phyloP scores from a whole-genome alignment of 2,113 vertebrate genomes.

The Peromyscus californicus region DNA sequence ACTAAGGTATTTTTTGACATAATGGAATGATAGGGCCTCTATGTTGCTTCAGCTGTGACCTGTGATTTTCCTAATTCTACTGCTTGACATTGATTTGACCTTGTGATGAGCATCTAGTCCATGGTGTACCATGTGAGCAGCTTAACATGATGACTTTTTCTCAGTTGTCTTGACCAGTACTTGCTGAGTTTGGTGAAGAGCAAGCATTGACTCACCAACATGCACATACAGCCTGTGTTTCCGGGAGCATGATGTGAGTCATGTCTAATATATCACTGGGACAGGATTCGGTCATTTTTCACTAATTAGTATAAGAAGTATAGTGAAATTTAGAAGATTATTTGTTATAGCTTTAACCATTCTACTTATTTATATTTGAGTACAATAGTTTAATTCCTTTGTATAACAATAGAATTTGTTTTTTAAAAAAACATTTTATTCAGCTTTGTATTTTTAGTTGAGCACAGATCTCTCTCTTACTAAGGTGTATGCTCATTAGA shows the following conservation, averaged over 20 bases:
- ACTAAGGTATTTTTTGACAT: not conserved
- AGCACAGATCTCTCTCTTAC: not conserved
- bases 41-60: not conserved
- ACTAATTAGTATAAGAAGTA: not conserved
- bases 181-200: not conserved
- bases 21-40: not conserved
- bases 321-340: not conserved
- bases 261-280: not conserved
- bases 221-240: not conserved
- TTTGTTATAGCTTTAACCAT: not conserved
- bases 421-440: slow-evolving; percentile 6
- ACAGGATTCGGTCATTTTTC: not conserved
- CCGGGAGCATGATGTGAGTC: not conserved
- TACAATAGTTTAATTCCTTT: not conserved
- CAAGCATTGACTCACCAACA: not conserved
- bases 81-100: not conserved
- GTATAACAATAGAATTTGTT: not conserved
- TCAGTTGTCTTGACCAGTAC: not conserved
- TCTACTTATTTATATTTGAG: not conserved
- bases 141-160: not conserved
- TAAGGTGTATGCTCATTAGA: not conserved
- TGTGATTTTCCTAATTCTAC: not conserved
- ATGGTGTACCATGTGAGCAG: not conserved
- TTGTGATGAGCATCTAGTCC: not conserved
- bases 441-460: not conserved